Evolutionary conservation across 2,888 invertebrate genomes (phyloP), one percentile per base, ranked within the genome.

Genomic region (Calameuta filiformis): DNA sequence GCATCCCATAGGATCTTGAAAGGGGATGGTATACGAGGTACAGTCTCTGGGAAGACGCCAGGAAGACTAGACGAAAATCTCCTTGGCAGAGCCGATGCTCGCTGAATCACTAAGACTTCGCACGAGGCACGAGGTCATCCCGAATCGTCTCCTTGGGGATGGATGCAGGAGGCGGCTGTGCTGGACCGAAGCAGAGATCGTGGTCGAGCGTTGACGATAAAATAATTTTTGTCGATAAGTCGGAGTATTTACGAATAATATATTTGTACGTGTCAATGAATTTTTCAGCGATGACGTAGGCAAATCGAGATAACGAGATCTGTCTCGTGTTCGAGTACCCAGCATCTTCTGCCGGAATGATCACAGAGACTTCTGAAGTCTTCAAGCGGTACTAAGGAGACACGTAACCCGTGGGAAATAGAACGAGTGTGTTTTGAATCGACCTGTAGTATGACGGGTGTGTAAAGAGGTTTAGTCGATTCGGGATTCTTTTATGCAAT

Each of bases 1-100:
- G n/a, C 68, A 76, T 31, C 56, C 79, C 37, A n/a, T 3, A 33
- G 68, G 12, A 12, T 35, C 73, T 75, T 34, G 35, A 75, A 35
- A 56, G 23, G 56, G 56, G 56, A 23, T 23, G 23, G 23, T 15
- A 23, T 23, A 56, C 2, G 56, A 56, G 23, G 56, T 56, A 56
- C 75, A 73, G 79, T 78, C 81, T 78, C 85, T 79, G 82, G 79
- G 77, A 83, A 83, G 86, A 83, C 87, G 86, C 84, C 85, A 80
- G 76, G 69, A 79, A 81, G 86, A 78, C 85, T 86, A 84, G 83
- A 81, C 84, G 23, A 56, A 23, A 56, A 56, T 56, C 56, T 56
- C 56, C 56, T 23, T 56, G 56, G 23, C 56, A 56, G 56, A 56
- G 56, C 56, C 56, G 56, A 56, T 56, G 56, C 56, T 75, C 40